Evolutionary conservation across 2,113 vertebrate genomes (phyloP), one percentile per base, ranked within the genome.

Genomic region (Scortum barcoo): DNA sequence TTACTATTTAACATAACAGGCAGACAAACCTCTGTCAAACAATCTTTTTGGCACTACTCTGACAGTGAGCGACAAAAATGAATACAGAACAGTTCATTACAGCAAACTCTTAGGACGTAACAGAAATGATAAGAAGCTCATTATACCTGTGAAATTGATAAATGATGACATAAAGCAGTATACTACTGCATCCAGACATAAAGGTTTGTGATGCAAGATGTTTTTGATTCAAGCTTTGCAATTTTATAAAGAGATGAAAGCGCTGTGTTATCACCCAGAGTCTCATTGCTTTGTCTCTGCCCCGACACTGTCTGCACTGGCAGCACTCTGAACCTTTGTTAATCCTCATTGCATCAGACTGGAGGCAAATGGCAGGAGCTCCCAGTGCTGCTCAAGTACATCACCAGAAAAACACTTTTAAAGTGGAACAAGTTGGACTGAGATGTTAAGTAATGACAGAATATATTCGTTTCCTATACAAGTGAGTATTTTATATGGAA

Each of bases 331-430:
- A 73, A 46, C 38, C 46, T 72, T 51, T 72, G 28, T 63, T 63
- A 58, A 70, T 63, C 48, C 61, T 78, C 62, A 40, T 77, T 75
- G 53, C 63, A 74, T 86, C 80, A 80, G 68, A 70, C 62, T 33
- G 65, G 48, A 73, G 48, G 67, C 65, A 30, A 26, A 20, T 22
- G 58, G 33, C 28, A 56, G 42, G 60, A 61, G 33, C 58, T 57
- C 30, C 65, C 17, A 26, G 3, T 11, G 70, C 53, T 60, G 67
- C 38, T 53, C 3, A 22, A 72, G 48, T 33, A 66, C 36, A 1
- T 58, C 50, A 66, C n/a, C 12, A 46, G 13, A 13, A 33, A 26
- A 28, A 16, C n/a, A 20, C 26, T 62, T 68, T 30, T 48, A 14
- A 36, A 60, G 36, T 61, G 1, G 19, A n/a, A 74, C 13, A 5